phyloP scores from a whole-genome alignment of 2,888 invertebrate species.

The Gortyna flavago region DNA sequence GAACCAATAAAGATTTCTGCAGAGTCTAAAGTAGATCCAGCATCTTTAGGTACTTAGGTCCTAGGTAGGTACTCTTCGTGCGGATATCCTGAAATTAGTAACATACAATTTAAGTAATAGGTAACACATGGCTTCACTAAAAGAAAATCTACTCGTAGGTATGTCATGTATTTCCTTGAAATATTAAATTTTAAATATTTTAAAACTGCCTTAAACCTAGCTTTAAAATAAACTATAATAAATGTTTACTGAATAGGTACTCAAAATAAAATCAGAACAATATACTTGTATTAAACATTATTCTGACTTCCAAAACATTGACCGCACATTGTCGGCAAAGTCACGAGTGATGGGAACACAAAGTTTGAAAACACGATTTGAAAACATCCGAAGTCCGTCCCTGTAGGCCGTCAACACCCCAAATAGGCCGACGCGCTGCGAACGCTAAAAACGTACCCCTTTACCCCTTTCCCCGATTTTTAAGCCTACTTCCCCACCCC shows the following conservation, averaged over 20 bases:
- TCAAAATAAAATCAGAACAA: not conserved
- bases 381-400: constrained; percentile 70
- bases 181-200: no score
- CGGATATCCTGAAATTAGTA: constrained; percentile 21
- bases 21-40: not conserved
- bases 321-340: not conserved
- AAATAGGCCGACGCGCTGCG: constrained; percentile 88
- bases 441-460: constrained; percentile 89
- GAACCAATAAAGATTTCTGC: not conserved
- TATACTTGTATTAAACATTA: not conserved
- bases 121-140: not conserved
- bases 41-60: not conserved
- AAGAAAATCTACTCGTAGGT: not conserved
- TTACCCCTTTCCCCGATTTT: constrained; percentile 87
- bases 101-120: not conserved
- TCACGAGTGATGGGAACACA: not conserved
- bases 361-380: constrained; percentile 18
- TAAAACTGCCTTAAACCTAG: not conserved
- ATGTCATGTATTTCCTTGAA: no score
- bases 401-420: constrained; percentile 88
- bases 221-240: not conserved
- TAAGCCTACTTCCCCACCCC: constrained; percentile 88
- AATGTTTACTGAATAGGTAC: not conserved
- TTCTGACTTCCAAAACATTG: not conserved
- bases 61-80: not conserved